Evolutionary conservation across 2,888 invertebrate species (phyloP).

Genomic region (Sinopyrophorus schimmeli): DNA sequence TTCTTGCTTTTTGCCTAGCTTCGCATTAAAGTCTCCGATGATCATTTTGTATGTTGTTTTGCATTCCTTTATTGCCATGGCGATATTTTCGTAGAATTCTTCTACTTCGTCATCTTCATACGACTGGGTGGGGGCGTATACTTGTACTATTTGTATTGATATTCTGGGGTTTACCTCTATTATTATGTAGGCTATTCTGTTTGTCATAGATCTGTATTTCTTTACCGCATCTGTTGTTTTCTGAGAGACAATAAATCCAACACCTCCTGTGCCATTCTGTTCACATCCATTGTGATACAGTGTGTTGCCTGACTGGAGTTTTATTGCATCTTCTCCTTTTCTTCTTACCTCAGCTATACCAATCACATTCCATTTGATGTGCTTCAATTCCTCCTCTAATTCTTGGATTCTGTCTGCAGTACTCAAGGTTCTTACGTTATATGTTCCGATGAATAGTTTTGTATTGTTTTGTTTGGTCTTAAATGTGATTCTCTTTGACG

Average conservation of each 20-base stretch:
- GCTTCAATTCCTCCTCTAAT: constrained; percentile 4
- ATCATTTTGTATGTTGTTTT: constrained; percentile 7
- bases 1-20: constrained; percentile 2
- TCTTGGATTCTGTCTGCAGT: neutral
- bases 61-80: neutral
- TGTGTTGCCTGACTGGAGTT: constrained; percentile 3
- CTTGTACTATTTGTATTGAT: constrained; percentile 1
- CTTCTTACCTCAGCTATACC: neutral
- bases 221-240: constrained; percentile 1
- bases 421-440: constrained; percentile 1
- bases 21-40: constrained; percentile 7
- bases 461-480: constrained; percentile 2
- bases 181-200: constrained; percentile 1
- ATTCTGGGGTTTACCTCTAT: neutral
- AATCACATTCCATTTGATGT: constrained; percentile 4
- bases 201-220: neutral
- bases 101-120: constrained; percentile 2
- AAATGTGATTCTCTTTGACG: neutral
- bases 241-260: constrained; percentile 2
- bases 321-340: constrained; percentile 1
- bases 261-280: constrained; percentile 3
- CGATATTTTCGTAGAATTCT: neutral
- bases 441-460: constrained; percentile 2
- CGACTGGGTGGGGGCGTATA: constrained; percentile 1
- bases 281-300: constrained; percentile 4